Percentiles rank a stretch among this genome's conserved stretches.
Conservation (phyloP, 2,797 vertebrate species). For the Miichthys miiuy region DNA sequence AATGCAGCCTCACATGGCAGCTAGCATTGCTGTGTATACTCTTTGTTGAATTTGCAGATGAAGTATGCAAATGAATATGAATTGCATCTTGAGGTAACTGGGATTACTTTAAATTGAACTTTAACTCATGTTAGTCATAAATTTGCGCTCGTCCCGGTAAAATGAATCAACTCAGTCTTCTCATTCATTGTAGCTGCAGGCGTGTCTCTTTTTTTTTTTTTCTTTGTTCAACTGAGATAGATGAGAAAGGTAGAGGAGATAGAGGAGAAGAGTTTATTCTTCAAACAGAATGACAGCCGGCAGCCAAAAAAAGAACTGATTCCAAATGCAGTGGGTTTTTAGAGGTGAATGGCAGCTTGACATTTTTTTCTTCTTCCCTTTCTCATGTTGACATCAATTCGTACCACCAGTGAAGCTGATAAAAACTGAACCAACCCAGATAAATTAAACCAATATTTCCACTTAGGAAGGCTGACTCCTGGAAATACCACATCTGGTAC, state of each 20-base stretch:
- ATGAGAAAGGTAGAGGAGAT: conserved; percentile 8
- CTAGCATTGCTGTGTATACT: not conserved
- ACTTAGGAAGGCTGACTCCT: not conserved
- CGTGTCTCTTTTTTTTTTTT: conserved; percentile 7
- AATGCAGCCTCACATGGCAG: not conserved
- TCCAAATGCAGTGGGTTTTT: conserved; percentile 12
- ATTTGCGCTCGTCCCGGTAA: conserved; percentile 1
- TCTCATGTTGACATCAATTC: conserved; percentile 9
- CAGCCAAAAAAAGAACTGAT: conserved; percentile 16
- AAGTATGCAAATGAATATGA: not conserved
- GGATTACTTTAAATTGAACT: not conserved
- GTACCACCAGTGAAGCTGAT: not conserved
- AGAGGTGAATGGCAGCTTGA: conserved; percentile 17
- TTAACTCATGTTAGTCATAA: not conserved
- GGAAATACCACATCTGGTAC: conserved; percentile 12
- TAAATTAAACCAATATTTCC: conserved; percentile 14
- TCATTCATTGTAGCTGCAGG: conserved; percentile 28
- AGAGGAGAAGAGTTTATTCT: conserved; percentile 33
- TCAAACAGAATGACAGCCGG: conserved; percentile 41
- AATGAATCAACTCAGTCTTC: conserved; percentile 18
- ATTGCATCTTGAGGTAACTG: not conserved
- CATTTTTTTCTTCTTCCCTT: conserved; percentile 9
- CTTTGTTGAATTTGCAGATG: not conserved
- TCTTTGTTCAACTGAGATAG: conserved; percentile 13
- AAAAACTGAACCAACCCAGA: not conserved